These are phyloP conservation scores for Oikopleura albicans DNA, from an alignment of 23 tunicate genomes.

Conservation along the genomic window DNA sequence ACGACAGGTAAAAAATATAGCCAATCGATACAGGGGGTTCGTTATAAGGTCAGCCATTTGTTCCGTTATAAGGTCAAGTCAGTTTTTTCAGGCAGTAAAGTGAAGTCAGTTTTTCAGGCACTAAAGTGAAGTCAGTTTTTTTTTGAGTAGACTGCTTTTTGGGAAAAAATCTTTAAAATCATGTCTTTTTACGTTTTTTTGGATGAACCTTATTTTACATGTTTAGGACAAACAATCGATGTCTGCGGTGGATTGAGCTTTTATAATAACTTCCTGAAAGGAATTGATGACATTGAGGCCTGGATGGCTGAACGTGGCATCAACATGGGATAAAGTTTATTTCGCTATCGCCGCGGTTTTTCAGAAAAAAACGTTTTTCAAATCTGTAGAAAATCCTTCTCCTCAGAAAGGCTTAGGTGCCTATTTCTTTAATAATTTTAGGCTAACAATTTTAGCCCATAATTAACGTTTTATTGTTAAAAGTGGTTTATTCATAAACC, in stretches of 20 bases:
- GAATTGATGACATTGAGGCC: not conserved
- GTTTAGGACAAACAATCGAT: not conserved
- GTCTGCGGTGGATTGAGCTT: not conserved
- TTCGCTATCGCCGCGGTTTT: not conserved
- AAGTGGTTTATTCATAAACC: too few relatives aligned
- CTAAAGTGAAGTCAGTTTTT: too few relatives aligned
- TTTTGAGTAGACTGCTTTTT: too few relatives aligned
- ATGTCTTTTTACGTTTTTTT: not conserved
- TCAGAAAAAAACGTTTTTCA: not conserved
- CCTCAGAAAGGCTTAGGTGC: not conserved
- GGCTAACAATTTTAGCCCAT: too few relatives aligned
- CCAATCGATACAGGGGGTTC: too few relatives aligned
- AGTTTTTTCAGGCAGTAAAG: too few relatives aligned
- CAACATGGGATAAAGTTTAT: not conserved
- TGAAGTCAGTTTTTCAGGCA: too few relatives aligned
- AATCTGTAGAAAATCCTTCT: not conserved
- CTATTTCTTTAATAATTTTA: not conserved
- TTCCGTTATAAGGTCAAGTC: too few relatives aligned
- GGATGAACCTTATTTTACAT: not conserved
- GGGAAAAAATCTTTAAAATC: not conserved
- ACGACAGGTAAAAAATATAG: not conserved
- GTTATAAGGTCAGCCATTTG: too few relatives aligned
- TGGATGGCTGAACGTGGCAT: constrained; percentile 9
- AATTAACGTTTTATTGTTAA: too few relatives aligned
- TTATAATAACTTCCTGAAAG: not conserved